Conservation (phyloP, 2,797 vertebrate genomes). For the Coccyzus lansbergi region DNA sequence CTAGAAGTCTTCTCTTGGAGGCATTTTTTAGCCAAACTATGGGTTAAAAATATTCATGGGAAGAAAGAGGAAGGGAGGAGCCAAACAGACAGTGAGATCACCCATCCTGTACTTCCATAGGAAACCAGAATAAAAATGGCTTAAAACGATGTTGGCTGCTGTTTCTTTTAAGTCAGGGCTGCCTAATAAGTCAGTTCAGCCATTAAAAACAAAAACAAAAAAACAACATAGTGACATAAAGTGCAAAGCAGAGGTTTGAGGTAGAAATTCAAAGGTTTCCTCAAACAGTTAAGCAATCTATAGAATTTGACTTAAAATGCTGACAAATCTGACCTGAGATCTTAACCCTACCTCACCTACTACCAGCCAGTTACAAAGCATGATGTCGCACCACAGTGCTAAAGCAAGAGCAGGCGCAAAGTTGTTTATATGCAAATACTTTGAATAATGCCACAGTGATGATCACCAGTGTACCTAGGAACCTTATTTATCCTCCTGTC, state of each 20-base stretch:
- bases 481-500: background rate
- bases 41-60: constrained; percentile 37
- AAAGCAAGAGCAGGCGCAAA: background rate
- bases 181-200: background rate
- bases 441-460: background rate
- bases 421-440: background rate
- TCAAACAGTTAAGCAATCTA: background rate
- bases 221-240: background rate
- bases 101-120: background rate
- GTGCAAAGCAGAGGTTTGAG: background rate
- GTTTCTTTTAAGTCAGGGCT: background rate
- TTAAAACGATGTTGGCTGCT: background rate
- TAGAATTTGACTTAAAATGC: background rate
- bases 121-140: background rate
- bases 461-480: background rate
- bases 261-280: background rate
- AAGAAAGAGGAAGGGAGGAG: constrained; percentile 63
- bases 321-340: background rate
- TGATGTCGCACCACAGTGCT: rapidly evolving
- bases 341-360: background rate
- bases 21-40: background rate
- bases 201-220: background rate
- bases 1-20: background rate
- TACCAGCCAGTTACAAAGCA: background rate
- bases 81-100: constrained; percentile 42